Percentiles rank a stretch among this genome's conserved stretches.
Evolutionary conservation across 2,113 vertebrate species (phyloP).

Genomic region (Labeo catla): DNA sequence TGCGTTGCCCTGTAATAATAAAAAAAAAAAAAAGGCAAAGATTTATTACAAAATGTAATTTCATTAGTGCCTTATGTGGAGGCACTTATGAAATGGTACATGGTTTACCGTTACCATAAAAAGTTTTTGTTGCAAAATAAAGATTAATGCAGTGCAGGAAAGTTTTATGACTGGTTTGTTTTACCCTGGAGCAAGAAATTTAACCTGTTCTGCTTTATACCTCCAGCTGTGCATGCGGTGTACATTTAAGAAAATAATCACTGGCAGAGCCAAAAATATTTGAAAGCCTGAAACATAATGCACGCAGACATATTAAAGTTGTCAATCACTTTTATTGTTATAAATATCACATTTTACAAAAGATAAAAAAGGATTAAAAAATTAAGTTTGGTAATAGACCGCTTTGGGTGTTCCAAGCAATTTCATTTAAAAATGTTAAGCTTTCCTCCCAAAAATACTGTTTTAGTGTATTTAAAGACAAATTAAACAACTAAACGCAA

Average conservation of each 20-base stretch:
- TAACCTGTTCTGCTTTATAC: neutral
- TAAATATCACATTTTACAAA: slow-evolving; percentile 79
- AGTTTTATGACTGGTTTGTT: neutral
- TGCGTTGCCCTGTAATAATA: neutral
- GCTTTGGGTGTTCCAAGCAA: slow-evolving; percentile 51
- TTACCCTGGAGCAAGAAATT: slow-evolving; percentile 1
- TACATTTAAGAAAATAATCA: neutral
- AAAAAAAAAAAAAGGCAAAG: neutral
- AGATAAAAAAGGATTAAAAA: slow-evolving; percentile 60
- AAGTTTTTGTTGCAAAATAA: slow-evolving; percentile 27
- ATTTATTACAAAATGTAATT: slow-evolving; percentile 8
- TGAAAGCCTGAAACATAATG: slow-evolving; percentile 44
- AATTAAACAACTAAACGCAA: slow-evolving; percentile 35
- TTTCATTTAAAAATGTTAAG: slow-evolving; percentile 39
- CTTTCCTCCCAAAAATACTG: neutral
- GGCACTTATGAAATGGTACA: slow-evolving; percentile 9
- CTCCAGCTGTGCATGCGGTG: neutral
- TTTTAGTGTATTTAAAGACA: slow-evolving; percentile 42
- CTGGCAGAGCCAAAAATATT: slow-evolving; percentile 24
- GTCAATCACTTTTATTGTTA: slow-evolving; percentile 77
- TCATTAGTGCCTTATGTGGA: neutral
- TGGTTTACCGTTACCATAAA: neutral
- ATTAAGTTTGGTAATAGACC: slow-evolving; percentile 54
- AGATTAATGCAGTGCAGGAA: neutral
- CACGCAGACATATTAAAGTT: neutral